These are phyloP conservation scores for Caenorhabditis becei DNA, from an alignment of 2,888 invertebrate genomes.

Conservation along the genomic window DNA sequence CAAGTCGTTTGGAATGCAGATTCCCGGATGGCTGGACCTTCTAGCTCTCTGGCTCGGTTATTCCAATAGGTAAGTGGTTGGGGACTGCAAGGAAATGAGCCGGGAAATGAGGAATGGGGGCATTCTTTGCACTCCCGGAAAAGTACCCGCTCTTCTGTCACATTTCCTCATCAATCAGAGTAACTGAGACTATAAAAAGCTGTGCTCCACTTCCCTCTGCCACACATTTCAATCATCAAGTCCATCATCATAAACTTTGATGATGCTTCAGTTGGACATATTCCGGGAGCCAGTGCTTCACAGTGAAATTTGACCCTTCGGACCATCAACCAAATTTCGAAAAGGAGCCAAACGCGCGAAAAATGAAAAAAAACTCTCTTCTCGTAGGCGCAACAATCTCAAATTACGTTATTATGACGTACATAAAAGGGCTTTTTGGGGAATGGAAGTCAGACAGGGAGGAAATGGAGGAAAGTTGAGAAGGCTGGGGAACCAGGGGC, in stretches of 20 bases:
- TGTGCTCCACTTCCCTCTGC: neutral
- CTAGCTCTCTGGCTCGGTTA: constrained; percentile 91
- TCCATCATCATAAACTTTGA: constrained; percentile 52
- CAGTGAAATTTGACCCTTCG: constrained; percentile 35
- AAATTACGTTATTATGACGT: constrained; percentile 48
- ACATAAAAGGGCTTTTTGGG: constrained; percentile 1
- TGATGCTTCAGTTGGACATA: constrained; percentile 31
- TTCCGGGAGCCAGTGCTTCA: constrained; percentile 12
- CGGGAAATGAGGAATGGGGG: neutral
- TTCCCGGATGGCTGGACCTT: constrained; percentile 78
- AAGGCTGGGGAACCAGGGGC: neutral
- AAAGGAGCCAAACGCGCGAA: neutral
- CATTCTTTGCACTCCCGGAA: neutral
- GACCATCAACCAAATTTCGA: neutral
- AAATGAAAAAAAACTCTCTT: constrained; percentile 27
- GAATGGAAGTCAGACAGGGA: neutral
- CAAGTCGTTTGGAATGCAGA: constrained; percentile 69
- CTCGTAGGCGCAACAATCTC: constrained; percentile 25
- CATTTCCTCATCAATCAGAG: constrained; percentile 25
- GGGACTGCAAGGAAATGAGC: too few relatives aligned
- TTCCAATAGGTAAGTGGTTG: constrained; percentile 87
- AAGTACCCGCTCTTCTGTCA: constrained; percentile 18
- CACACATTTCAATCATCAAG: constrained; percentile 46
- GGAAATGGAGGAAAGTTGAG: neutral
- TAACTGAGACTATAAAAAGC: constrained; percentile 8